These are phyloP conservation scores for Squalus acanthias DNA, from an alignment of 2,797 vertebrate genomes.

Conservation along the genomic window DNA sequence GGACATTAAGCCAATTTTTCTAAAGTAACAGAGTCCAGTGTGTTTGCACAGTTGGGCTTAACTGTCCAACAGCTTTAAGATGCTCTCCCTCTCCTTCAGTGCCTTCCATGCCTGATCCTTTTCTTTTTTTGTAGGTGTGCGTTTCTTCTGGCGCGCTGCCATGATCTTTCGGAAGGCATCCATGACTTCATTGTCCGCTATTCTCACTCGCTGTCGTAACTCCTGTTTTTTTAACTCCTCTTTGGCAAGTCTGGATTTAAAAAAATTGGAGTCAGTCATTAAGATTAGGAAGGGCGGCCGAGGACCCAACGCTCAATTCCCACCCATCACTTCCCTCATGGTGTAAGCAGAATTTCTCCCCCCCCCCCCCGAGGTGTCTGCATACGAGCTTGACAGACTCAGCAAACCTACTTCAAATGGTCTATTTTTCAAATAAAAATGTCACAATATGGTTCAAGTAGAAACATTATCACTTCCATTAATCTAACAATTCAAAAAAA, in stretches of 20 bases:
- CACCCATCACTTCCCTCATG: background rate
- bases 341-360: too few relatives aligned
- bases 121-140: constrained; percentile 94
- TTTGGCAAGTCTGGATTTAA: constrained; percentile 71
- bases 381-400: background rate
- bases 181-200: constrained; percentile 96
- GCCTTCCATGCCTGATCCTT: constrained; percentile 98
- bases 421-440: background rate
- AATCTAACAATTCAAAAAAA: background rate
- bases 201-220: constrained; percentile 84
- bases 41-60: constrained; percentile 44
- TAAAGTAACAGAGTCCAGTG: constrained; percentile 48
- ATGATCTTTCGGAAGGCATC: constrained; percentile 95
- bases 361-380: background rate
- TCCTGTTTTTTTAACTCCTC: constrained; percentile 94
- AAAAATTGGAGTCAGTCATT: background rate
- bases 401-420: background rate
- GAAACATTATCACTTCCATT: background rate
- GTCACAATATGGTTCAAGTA: background rate
- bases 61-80: constrained; percentile 88
- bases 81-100: constrained; percentile 91
- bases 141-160: constrained; percentile 96
- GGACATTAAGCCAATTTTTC: constrained; percentile 36
- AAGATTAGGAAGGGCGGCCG: background rate
- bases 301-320: background rate